phyloP scores from a whole-genome alignment of 92 coral and sea anemone species.

The Porites lobata region DNA sequence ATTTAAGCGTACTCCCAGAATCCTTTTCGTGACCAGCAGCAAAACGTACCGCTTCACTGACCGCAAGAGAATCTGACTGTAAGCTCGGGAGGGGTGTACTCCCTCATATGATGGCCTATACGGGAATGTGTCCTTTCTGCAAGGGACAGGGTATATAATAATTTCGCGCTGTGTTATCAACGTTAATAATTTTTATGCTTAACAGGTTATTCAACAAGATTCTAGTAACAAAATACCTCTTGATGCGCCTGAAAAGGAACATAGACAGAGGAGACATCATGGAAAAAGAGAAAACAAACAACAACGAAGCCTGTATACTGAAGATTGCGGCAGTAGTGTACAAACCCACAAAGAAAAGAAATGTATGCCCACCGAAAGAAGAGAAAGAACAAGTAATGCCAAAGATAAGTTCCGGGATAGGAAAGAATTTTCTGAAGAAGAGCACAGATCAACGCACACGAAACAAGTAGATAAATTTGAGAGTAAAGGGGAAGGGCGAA shows the following conservation, averaged over 20 bases:
- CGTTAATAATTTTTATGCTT: background rate
- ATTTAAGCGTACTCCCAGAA: slow-evolving; percentile 1
- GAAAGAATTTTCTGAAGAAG: background rate
- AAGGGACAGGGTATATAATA: no score
- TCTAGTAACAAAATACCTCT: background rate
- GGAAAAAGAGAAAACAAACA: background rate
- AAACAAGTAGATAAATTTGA: background rate
- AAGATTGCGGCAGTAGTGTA: background rate
- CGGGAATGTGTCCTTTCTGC: no score
- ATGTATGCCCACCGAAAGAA: background rate
- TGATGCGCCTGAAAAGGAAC: background rate
- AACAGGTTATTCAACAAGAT: background rate
- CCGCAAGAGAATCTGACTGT: background rate
- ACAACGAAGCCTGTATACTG: background rate
- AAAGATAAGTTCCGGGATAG: no score
- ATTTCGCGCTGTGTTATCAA: background rate
- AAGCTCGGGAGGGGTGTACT: background rate
- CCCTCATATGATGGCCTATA: no score
- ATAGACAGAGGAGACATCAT: background rate
- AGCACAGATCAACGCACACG: background rate
- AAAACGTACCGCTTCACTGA: background rate
- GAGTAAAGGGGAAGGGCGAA: background rate
- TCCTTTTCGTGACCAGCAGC: background rate
- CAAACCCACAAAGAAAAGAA: background rate
- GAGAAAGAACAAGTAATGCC: background rate